Evolutionary conservation across 2,797 vertebrate species (phyloP).

Genomic region (Sebastes hubbsi): DNA sequence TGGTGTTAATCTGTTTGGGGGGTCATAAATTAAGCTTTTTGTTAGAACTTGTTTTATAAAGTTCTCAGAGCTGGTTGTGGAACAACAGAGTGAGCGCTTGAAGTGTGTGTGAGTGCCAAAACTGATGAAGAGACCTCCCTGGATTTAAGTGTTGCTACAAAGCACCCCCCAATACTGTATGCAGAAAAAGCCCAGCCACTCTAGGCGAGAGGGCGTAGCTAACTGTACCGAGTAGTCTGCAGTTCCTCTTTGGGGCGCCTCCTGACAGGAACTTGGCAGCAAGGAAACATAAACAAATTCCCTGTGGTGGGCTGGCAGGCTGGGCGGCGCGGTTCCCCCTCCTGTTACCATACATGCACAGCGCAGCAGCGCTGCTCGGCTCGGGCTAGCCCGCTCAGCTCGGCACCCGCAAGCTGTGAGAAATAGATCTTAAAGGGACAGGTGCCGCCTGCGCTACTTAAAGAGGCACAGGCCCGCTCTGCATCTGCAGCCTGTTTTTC

Average conservation of each 20-base stretch:
- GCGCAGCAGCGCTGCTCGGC: conserved; percentile 28
- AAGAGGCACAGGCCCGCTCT: conserved; percentile 21
- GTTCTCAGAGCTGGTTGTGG: conserved; percentile 35
- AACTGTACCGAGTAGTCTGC: conserved; percentile 74
- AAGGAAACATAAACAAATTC: conserved; percentile 83
- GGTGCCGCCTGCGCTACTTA: conserved; percentile 43
- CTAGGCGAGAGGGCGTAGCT: conserved; percentile 69
- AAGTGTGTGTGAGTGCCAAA: conserved; percentile 29
- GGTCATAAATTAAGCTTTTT: conserved; percentile 55
- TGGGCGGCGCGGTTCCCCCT: conserved; percentile 56
- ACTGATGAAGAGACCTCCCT: conserved; percentile 69
- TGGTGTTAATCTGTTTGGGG: conserved; percentile 63
- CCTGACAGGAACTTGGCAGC: conserved; percentile 86
- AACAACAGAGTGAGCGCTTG: conserved; percentile 29
- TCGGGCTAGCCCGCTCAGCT: conserved; percentile 42
- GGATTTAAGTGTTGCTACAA: conserved; percentile 63
- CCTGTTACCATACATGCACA: conserved; percentile 71
- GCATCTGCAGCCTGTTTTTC: not conserved
- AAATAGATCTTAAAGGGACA: conserved; percentile 74
- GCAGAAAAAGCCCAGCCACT: conserved; percentile 56
- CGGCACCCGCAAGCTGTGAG: conserved; percentile 59
- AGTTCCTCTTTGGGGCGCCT: conserved; percentile 81
- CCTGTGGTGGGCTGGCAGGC: conserved; percentile 79
- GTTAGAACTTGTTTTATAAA: conserved; percentile 49
- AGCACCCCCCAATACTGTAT: conserved; percentile 60